Percentiles rank a stretch among this genome's conserved stretches.
Conservation (phyloP, 2,797 vertebrate species). For the Pangasius sanitwongsei region DNA sequence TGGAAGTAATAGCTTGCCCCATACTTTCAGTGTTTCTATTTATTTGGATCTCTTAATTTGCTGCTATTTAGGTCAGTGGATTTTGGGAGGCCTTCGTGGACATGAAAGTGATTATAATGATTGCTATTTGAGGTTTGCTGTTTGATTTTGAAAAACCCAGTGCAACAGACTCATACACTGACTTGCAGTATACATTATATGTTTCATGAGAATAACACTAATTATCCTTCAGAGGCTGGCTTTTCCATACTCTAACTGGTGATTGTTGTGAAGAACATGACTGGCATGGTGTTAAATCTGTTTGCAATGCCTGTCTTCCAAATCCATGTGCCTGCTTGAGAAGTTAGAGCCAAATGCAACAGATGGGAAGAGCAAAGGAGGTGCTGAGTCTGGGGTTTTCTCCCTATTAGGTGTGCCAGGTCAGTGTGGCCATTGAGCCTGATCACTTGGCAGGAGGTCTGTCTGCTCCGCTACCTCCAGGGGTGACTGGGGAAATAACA, state of each 20-base stretch:
- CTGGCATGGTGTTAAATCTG: slow-evolving; percentile 72
- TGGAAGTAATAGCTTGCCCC: neutral
- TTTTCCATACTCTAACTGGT: slow-evolving; percentile 1
- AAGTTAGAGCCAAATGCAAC: slow-evolving; percentile 78
- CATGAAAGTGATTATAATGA: neutral
- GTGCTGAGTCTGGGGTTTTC: slow-evolving; percentile 73
- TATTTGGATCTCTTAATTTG: neutral
- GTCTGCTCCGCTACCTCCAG: slow-evolving; percentile 21
- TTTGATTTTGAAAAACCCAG: neutral
- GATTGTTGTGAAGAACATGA: slow-evolving; percentile 72
- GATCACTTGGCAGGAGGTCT: slow-evolving; percentile 48
- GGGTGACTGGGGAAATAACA: slow-evolving; percentile 3
- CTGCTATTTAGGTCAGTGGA: neutral
- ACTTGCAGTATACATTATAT: slow-evolving; percentile 53
- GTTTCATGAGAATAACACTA: slow-evolving; percentile 54
- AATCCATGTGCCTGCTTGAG: slow-evolving; percentile 70
- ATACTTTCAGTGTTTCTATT: neutral
- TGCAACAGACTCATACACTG: neutral
- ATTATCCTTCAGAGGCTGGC: slow-evolving; percentile 8
- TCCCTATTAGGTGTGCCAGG: slow-evolving; percentile 63
- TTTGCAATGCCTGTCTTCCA: slow-evolving; percentile 70
- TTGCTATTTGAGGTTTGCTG: neutral
- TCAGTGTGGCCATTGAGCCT: slow-evolving; percentile 69
- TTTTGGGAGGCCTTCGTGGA: neutral
- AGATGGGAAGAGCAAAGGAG: slow-evolving; percentile 81